Base-by-base conservation (phyloP, 2,888 invertebrate genomes). In the Saturnia japonica region DNA sequence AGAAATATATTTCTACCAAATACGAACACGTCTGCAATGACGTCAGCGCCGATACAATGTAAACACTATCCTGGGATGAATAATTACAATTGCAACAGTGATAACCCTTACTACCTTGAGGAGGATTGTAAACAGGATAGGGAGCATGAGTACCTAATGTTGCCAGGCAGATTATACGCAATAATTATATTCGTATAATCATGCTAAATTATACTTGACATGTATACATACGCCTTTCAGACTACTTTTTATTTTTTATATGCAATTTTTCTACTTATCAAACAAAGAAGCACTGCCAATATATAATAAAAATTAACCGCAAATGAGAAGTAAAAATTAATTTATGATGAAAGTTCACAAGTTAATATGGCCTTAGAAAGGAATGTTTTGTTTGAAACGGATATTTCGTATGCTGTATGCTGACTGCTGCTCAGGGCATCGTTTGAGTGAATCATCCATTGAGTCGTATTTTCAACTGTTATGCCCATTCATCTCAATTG, bases 51-150 rank as follows among this genome's bases (percentile, higher is more conserved):
- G 28, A 60, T 14, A 60, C 57, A 60, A 60, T 28, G 57, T 60
- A 60, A 60, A 60, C 57, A 28, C 57, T 28, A 60, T 60, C 25
- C 57, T 60, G 25, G 11, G 25, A 28, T 60, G 57, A 60, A 3
- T 60, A 25, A 60, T 60, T 60, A 12, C 14, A 14, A 14, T 28
- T 4, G 12, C 57, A 28, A 60, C 25, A 14, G 57, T 28, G 57
- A 60, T 60, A 60, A 60, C 57, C 57, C 57, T 60, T 60, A 60
- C 57, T 60, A 60, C 57, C 57, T 60, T 60, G 57, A 60, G 14
- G 25, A 28, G 57, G 57, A 60, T 28, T 60, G 57, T 60, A 60
- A 60, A 60, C 57, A 60, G 57, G 57, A 60, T 60, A 60, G 25
- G 25, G 25, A 3, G 25, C 11, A 60, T 60, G 25, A 60, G 57